Base-by-base conservation (phyloP, 2,888 invertebrate species). In the Phytoseiulus persimilis region DNA sequence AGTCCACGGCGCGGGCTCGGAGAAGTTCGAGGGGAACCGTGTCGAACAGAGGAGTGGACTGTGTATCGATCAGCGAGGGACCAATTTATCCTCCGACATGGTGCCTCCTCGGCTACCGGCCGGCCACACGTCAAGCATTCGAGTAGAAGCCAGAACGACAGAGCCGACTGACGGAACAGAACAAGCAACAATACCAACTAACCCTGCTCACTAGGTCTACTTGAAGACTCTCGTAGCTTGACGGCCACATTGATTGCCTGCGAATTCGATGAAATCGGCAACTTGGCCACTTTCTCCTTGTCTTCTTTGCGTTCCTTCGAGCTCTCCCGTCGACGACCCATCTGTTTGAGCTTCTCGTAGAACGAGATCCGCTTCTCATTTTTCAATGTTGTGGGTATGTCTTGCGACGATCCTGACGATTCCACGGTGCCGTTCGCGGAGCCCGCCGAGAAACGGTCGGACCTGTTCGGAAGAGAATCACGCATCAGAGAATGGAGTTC, bases 221-320 rank as follows among this genome's bases (percentile, higher is more conserved):
- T 83, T 5, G 83, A 89, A 32, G 90, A 90, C 91, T 95, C 95
- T 91, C 96, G 94, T 92, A 97, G 93, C 93, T 95, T 96, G 0
- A 97, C 96, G 83, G 90, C 83, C 90, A 93, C 92, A 90, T 92
- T 94, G 91, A 94, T 94, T 11, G 94, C 94, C 9, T 94, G 94
- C 14, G 94, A 94, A 45, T 91, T 90, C n/a, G 90, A 91, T 14
- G 91, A 91, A 65, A 91, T 91, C 31, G 91, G 91, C 83, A 91
- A 89, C 83, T 89, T 90, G 5, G 87, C 87, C n/a, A 5, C 33
- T 39, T 91, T 90, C 18, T 90, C 90, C 3, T 90, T 87, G 32
- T 87, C 87, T 33, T 87, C 87, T n/a, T 87, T 87, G 33, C 87
- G 87, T 14, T 87, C 87, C 23, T 87, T 87, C n/a, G 87, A 87